phyloP scores from a whole-genome alignment of 2,113 vertebrate genomes.

The Lamprologus lemairii region DNA sequence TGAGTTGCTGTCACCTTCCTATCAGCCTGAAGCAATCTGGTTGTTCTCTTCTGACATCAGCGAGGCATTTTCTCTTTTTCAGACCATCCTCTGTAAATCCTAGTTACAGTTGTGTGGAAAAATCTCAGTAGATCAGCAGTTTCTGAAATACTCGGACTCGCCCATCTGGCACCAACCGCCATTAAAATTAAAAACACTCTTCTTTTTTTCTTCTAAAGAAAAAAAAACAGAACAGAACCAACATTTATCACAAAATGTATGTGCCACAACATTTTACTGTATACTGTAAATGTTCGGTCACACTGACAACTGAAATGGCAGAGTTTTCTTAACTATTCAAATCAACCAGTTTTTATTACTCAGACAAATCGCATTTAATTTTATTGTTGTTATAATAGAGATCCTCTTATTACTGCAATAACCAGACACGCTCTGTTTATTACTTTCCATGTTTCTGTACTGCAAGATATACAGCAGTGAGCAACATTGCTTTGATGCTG shows the following conservation, averaged over 20 bases:
- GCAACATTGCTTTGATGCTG: background rate
- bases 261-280: fast-evolving
- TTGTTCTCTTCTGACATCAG: background rate
- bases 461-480: background rate
- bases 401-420: background rate
- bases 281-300: background rate
- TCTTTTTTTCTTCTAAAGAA: background rate
- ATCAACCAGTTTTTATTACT: background rate
- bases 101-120: background rate
- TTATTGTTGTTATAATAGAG: background rate
- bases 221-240: background rate
- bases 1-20: background rate
- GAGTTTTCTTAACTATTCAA: background rate
- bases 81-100: background rate
- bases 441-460: background rate
- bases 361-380: background rate
- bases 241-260: background rate
- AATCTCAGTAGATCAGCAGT: background rate
- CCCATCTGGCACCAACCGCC: background rate
- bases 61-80: background rate
- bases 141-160: background rate
- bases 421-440: background rate
- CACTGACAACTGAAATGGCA: background rate
- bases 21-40: background rate
- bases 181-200: background rate